Evolutionary conservation across 2,797 vertebrate species (phyloP).

Genomic region (Dallia pectoralis): DNA sequence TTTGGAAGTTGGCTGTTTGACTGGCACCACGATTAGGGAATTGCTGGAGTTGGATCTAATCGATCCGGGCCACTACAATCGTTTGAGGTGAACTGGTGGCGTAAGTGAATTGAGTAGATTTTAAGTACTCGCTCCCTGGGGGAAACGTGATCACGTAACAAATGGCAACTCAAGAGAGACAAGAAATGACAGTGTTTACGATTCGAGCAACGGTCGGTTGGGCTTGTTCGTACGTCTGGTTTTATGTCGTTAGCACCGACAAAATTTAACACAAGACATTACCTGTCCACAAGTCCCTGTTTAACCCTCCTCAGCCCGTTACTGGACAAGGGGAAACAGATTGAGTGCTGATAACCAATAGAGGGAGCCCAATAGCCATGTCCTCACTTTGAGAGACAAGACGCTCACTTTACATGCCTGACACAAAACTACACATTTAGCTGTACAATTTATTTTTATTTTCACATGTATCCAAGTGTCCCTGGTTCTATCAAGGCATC

Average conservation of each 20-base stretch:
- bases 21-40: conserved; percentile 37
- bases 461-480: neutral
- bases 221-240: neutral
- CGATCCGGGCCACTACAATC: conserved; percentile 37
- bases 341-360: conserved; percentile 57
- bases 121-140: conserved; percentile 16
- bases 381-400: conserved; percentile 30
- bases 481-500: neutral
- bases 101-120: conserved; percentile 32
- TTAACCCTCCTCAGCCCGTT: conserved; percentile 16
- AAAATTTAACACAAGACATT: neutral
- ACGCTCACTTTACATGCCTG: conserved; percentile 33
- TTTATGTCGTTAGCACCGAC: neutral
- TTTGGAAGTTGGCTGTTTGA: conserved; percentile 46
- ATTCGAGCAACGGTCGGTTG: neutral
- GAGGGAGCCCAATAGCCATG: conserved; percentile 73
- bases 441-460: neutral
- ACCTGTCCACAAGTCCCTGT: neutral
- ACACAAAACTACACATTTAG: conserved; percentile 6
- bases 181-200: neutral
- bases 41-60: conserved; percentile 44
- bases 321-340: conserved; percentile 39
- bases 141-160: neutral
- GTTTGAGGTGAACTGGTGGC: conserved; percentile 29
- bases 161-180: neutral